Evolutionary conservation across 2,888 invertebrate species (phyloP).

Genomic region (Hyppa rectilinea): DNA sequence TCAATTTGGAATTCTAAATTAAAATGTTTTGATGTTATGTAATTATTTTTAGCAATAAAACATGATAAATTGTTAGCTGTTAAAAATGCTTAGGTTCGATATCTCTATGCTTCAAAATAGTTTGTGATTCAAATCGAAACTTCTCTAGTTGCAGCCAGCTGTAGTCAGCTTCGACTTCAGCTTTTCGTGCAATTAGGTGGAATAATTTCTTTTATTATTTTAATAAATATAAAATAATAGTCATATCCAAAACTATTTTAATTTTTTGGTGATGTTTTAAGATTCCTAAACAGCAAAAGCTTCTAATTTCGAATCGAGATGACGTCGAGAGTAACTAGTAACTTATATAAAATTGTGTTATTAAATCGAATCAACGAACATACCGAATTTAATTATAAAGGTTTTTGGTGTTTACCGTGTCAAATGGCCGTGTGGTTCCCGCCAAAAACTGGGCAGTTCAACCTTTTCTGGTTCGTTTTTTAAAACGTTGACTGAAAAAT

Average conservation of each 20-base stretch:
- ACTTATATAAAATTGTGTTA: slow-evolving; percentile 60
- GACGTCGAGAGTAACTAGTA: slow-evolving; percentile 65
- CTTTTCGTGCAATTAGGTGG: no score
- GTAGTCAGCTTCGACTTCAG: no score
- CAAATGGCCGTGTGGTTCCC: slow-evolving; percentile 26
- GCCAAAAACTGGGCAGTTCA: not conserved
- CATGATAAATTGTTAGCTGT: not conserved
- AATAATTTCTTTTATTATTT: no score
- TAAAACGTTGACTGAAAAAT: not conserved
- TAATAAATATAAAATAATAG: no score
- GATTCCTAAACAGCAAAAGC: slow-evolving; percentile 1
- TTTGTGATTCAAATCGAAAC: not conserved
- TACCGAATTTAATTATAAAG: slow-evolving; percentile 75
- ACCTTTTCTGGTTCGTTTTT: not conserved
- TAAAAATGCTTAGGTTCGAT: not conserved
- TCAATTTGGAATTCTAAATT: slow-evolving; percentile 39
- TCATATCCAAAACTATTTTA: no score
- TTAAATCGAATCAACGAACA: slow-evolving; percentile 69
- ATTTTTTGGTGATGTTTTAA: no score
- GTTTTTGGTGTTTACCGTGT: slow-evolving; percentile 69
- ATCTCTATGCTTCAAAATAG: not conserved
- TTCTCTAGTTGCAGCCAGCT: no score
- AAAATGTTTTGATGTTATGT: slow-evolving; percentile 31
- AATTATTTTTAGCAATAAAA: slow-evolving; percentile 6
- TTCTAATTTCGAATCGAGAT: slow-evolving; percentile 50